phyloP scores from a whole-genome alignment of 2,888 invertebrate genomes.

The Invenusta paracnida region DNA sequence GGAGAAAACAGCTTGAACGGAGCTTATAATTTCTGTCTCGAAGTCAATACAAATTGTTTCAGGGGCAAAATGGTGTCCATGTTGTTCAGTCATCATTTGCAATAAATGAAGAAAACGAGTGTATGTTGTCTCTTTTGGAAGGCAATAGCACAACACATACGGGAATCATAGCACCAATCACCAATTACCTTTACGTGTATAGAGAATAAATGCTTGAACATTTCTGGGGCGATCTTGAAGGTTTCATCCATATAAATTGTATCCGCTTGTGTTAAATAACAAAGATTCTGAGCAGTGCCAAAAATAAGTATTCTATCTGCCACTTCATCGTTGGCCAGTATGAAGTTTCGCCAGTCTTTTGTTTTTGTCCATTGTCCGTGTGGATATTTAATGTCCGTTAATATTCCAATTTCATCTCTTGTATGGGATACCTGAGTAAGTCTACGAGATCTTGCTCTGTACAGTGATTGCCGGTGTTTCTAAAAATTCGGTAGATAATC shows the following conservation, averaged over 20 bases:
- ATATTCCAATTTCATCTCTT: not conserved
- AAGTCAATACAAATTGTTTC: not conserved
- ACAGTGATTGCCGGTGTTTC: slow-evolving; percentile 27
- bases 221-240: not conserved
- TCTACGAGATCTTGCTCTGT: slow-evolving; percentile 2
- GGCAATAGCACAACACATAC: not conserved
- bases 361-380: not conserved
- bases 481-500: slow-evolving; percentile 4
- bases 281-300: not conserved
- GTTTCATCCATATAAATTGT: not conserved
- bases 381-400: too few species aligned
- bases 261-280: too few species aligned
- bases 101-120: not conserved
- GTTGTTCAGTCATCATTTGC: not conserved
- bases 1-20: not conserved
- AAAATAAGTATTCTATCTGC: not conserved
- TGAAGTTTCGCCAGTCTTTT: not conserved
- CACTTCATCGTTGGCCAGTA: not conserved
- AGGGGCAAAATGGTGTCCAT: not conserved
- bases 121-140: not conserved
- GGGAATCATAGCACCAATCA: not conserved
- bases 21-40: too few species aligned
- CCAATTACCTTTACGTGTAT: not conserved
- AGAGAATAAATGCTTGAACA: not conserved
- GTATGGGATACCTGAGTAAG: not conserved